phyloP scores from a whole-genome alignment of 2,113 vertebrate genomes.

The Macrotis lagotis region DNA sequence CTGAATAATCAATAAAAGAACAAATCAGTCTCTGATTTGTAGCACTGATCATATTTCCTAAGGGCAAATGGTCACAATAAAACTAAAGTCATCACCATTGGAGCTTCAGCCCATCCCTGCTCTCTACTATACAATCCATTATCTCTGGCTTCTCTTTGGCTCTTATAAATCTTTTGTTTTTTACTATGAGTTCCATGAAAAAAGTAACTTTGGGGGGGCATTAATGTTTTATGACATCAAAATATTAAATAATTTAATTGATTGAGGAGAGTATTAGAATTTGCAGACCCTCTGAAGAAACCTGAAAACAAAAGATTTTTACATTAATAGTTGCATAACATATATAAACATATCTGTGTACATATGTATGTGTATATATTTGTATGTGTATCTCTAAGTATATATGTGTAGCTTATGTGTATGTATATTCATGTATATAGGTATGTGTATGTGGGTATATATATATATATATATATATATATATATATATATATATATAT shows the following conservation, averaged over 20 bases:
- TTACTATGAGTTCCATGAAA: background rate
- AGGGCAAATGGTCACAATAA: background rate
- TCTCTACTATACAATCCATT: background rate
- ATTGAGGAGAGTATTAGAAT: background rate
- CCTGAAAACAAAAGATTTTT: conserved; percentile 7
- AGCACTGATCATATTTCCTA: background rate
- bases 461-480: too few species aligned
- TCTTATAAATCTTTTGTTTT: background rate
- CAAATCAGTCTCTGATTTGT: background rate
- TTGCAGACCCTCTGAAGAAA: background rate
- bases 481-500: too few species aligned
- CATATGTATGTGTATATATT: too few species aligned
- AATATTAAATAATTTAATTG: background rate
- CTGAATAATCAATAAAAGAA: background rate
- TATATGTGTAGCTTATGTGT: too few species aligned
- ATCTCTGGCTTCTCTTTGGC: background rate
- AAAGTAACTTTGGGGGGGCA: too few species aligned
- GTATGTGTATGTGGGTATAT: too few species aligned
- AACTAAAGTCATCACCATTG: background rate
- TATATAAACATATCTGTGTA: too few species aligned
- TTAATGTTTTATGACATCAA: background rate
- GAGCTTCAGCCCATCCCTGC: background rate
- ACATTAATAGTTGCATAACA: background rate
- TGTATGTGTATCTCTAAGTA: too few species aligned
- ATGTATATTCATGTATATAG: too few species aligned